phyloP scores from a whole-genome alignment of 2,113 vertebrate species.

The Apteryx owenii region DNA sequence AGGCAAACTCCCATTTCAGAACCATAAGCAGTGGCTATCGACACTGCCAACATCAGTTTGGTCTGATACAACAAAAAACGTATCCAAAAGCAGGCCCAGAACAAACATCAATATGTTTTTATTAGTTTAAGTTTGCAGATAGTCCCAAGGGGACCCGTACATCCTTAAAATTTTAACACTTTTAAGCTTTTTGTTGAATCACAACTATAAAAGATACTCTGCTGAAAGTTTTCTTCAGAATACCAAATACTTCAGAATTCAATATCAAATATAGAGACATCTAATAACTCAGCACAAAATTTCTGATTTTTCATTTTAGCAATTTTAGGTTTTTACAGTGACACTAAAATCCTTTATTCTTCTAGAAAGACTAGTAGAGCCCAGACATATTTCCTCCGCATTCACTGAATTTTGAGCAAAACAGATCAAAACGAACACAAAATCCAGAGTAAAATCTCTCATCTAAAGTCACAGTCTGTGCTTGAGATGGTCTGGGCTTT shows the following conservation, averaged over 20 bases:
- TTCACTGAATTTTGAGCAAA: fast-evolving
- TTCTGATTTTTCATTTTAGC: background rate
- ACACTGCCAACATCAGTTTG: background rate
- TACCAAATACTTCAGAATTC: background rate
- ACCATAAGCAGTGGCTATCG: background rate
- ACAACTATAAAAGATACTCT: background rate
- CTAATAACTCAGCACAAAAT: background rate
- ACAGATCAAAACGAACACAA: background rate
- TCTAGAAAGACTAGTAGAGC: background rate
- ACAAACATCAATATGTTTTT: background rate
- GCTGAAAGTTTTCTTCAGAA: background rate
- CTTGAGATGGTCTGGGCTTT: background rate
- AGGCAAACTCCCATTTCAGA: background rate
- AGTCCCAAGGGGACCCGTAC: background rate
- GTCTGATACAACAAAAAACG: too few relatives aligned
- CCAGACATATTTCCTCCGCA: background rate
- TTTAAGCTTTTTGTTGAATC: background rate
- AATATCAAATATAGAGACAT: background rate
- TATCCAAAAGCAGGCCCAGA: background rate
- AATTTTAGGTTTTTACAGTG: background rate
- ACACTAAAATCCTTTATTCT: background rate
- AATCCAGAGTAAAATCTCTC: background rate
- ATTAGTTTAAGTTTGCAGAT: background rate
- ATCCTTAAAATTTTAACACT: background rate
- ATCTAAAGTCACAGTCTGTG: background rate